Conservation (phyloP, 2,888 invertebrate genomes). For the Cabera pusaria region DNA sequence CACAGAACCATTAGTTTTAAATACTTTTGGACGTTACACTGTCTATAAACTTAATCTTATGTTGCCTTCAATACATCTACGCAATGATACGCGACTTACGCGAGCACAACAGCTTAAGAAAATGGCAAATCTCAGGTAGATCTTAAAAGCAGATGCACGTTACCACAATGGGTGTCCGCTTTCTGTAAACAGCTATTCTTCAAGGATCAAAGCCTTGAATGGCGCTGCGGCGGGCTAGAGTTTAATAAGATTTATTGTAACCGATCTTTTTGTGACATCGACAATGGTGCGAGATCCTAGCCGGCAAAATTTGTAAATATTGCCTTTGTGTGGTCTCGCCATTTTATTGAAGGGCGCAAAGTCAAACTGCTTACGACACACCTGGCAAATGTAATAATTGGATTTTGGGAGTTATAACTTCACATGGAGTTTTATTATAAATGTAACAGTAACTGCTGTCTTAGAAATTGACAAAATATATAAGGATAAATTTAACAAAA, state of each 20-base stretch:
- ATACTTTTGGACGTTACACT: too few relatives aligned
- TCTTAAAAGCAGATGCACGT: conserved; percentile 63
- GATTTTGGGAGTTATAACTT: too few relatives aligned
- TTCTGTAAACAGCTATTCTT: conserved; percentile 71
- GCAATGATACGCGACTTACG: neutral
- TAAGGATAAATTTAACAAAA: too few relatives aligned
- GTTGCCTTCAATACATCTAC: too few relatives aligned
- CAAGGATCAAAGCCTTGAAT: conserved; percentile 67
- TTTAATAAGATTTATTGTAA: conserved; percentile 83
- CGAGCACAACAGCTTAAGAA: neutral
- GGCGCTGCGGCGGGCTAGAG: conserved; percentile 62
- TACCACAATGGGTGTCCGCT: conserved; percentile 60
- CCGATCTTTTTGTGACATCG: conserved; percentile 81
- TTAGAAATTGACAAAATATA: too few relatives aligned
- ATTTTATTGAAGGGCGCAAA: conserved; percentile 55
- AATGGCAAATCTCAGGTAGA: conserved; percentile 1
- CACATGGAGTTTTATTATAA: too few relatives aligned
- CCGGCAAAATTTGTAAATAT: conserved; percentile 70
- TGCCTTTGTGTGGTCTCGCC: conserved; percentile 72
- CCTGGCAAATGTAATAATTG: too few relatives aligned
- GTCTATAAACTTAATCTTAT: too few relatives aligned
- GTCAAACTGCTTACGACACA: conserved; percentile 68
- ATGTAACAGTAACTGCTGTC: too few relatives aligned
- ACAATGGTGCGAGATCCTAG: conserved; percentile 67
- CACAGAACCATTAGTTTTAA: too few relatives aligned